These are phyloP conservation scores for Pentalonia nigronervosa DNA, from an alignment of 1,140 invertebrate genomes.

Conservation along the genomic window DNA sequence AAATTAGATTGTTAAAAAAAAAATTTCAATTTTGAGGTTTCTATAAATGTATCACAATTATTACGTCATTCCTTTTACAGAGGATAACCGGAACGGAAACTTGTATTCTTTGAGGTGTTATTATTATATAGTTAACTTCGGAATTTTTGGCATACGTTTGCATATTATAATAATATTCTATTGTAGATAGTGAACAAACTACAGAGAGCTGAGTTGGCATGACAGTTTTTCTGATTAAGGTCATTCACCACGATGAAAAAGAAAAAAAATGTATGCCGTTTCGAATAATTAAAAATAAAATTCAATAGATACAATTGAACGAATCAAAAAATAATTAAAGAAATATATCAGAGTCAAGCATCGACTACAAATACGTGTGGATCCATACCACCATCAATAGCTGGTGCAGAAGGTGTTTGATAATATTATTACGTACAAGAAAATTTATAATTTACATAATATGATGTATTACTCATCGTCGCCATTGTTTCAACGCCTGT, in stretches of 20 bases:
- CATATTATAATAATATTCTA: conserved; percentile 14
- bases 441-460: neutral
- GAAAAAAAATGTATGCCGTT: conserved; percentile 1
- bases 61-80: neutral
- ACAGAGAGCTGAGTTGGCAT: conserved; percentile 9
- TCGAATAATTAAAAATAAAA: conserved; percentile 39
- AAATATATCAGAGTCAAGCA: neutral
- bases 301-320: conserved; percentile 23
- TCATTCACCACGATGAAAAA: conserved; percentile 20
- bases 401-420: neutral
- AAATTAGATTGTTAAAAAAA: neutral
- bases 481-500: neutral
- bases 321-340: conserved; percentile 27
- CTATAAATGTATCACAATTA: neutral
- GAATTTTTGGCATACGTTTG: conserved; percentile 19
- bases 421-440: neutral
- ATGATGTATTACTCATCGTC: neutral
- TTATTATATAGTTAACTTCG: neutral
- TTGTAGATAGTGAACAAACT: neutral
- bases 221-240: conserved; percentile 41
- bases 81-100: neutral
- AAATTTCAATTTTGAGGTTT: neutral
- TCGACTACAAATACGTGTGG: neutral
- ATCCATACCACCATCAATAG: neutral
- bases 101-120: neutral